Base-by-base conservation (phyloP, 2,888 invertebrate genomes). In the Disparrhopalites patrizii region DNA sequence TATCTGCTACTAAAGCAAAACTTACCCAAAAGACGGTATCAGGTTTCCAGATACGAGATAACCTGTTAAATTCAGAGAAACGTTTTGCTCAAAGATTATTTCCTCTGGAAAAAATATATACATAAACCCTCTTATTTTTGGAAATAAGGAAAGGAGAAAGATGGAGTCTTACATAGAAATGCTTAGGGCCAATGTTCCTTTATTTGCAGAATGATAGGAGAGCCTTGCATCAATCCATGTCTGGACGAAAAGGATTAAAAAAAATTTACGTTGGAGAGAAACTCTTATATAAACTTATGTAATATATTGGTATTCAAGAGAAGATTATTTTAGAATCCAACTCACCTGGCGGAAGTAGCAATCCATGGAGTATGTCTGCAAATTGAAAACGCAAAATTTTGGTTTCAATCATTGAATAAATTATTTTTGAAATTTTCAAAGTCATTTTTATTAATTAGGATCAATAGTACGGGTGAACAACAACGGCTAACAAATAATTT, bases 361-460 rank as follows among this genome's bases (percentile, higher is more conserved):
- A 79, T 91, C 91, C 87, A 91, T 89, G 18, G 90, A 88, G 79
- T 89, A 91, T 7, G 89, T 88, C 91, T 91, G 79, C n/a, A 8
- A 77, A 77, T 76, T 72, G 72, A 68, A 72, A 68, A 68, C 67
- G 30, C 72, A 64, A 57, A 15, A 43, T 43, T 55, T 3, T 18
- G 8, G 18, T 15, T 20, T 13, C 50, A n/a, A n/a, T n/a, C n/a
- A n/a, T n/a, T n/a, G n/a, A n/a, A n/a, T n/a, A n/a, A n/a, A n/a
- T n/a, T n/a, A n/a, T n/a, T n/a, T n/a, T n/a, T n/a, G n/a, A n/a
- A n/a, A n/a, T n/a, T n/a, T n/a, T n/a, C n/a, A n/a, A n/a, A n/a
- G n/a, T n/a, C n/a, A n/a, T n/a, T n/a, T n/a, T n/a, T n/a, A n/a
- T n/a, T n/a, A n/a, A n/a, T n/a, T n/a, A n/a, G n/a, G n/a, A n/a